phyloP scores from a whole-genome alignment of 2,797 vertebrate genomes.

The Steatocranus sp. region DNA sequence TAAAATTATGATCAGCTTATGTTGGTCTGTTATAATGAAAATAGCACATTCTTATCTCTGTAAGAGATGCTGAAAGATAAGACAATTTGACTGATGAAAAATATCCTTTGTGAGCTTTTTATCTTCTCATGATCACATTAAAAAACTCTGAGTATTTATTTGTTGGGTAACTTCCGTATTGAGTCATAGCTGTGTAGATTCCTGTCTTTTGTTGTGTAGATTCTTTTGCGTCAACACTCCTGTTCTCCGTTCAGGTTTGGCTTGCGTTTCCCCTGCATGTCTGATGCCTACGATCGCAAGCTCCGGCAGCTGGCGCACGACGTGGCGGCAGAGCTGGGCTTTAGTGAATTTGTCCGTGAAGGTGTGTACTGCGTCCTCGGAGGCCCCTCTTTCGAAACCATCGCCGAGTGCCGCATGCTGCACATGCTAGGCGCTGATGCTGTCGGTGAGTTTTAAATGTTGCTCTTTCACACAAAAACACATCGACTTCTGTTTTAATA shows the following conservation, averaged over 20 bases:
- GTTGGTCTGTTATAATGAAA: background rate
- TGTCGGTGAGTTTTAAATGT: constrained; percentile 77
- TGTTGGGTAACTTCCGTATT: background rate
- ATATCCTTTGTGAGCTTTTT: background rate
- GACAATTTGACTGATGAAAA: background rate
- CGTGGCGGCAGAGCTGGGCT: constrained; percentile 73
- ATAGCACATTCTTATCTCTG: background rate
- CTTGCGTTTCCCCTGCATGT: constrained; percentile 86
- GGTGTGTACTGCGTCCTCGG: constrained; percentile 83
- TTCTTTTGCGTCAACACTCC: background rate
- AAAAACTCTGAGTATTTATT: background rate
- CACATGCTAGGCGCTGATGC: constrained; percentile 79
- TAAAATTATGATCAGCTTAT: background rate
- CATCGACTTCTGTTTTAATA: background rate
- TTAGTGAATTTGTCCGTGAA: constrained; percentile 69
- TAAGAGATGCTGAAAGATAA: background rate
- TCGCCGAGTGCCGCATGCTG: constrained; percentile 83
- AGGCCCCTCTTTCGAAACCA: constrained; percentile 86
- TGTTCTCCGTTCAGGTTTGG: constrained; percentile 77
- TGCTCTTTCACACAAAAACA: background rate
- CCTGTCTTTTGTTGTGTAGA: background rate
- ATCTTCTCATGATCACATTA: background rate
- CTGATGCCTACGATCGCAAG: constrained; percentile 82
- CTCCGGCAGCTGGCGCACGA: constrained; percentile 68
- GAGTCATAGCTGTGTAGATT: background rate